These are phyloP conservation scores for Drosophila azteca DNA, from an alignment of 1,140 invertebrate genomes.

Conservation along the genomic window DNA sequence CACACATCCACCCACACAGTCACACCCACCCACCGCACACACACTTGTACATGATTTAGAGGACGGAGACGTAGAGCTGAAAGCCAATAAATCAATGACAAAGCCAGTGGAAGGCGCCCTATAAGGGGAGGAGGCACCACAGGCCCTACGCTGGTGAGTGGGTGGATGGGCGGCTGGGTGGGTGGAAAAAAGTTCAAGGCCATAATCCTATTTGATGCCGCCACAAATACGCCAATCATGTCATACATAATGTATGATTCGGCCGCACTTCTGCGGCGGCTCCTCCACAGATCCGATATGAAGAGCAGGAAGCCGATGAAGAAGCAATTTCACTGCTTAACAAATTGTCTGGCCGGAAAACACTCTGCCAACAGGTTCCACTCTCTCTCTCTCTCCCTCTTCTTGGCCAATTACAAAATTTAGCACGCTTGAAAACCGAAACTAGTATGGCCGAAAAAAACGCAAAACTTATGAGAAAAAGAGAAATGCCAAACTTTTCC, in stretches of 20 bases:
- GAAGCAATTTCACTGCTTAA: slow-evolving; percentile 42
- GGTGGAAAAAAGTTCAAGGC: slow-evolving; percentile 78
- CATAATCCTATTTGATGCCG: slow-evolving; percentile 74
- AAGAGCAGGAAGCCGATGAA: not conserved
- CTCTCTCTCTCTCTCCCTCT: slow-evolving; percentile 17
- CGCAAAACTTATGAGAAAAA: slow-evolving; percentile 34
- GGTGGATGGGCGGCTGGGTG: not conserved
- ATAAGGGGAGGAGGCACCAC: slow-evolving; percentile 2
- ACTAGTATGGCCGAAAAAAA: slow-evolving; percentile 18
- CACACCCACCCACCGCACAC: slow-evolving; percentile 12
- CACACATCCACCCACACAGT: slow-evolving; percentile 16
- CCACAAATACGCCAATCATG: slow-evolving; percentile 77
- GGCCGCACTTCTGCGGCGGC: not conserved
- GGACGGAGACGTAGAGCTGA: slow-evolving; percentile 26
- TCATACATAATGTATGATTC: slow-evolving; percentile 70
- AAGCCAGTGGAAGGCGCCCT: slow-evolving; percentile 47
- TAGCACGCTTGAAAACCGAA: slow-evolving; percentile 48
- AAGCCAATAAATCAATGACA: slow-evolving; percentile 79
- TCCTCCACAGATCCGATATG: slow-evolving; percentile 6
- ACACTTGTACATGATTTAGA: slow-evolving; percentile 26
- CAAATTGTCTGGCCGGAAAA: slow-evolving; percentile 50
- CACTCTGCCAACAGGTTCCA: slow-evolving; percentile 51
- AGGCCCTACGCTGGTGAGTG: slow-evolving; percentile 15
- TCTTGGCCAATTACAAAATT: slow-evolving; percentile 62
- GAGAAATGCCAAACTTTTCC: slow-evolving; percentile 65